Evolutionary conservation across 2,113 vertebrate species (phyloP).

Genomic region (Trichechus manatus): DNA sequence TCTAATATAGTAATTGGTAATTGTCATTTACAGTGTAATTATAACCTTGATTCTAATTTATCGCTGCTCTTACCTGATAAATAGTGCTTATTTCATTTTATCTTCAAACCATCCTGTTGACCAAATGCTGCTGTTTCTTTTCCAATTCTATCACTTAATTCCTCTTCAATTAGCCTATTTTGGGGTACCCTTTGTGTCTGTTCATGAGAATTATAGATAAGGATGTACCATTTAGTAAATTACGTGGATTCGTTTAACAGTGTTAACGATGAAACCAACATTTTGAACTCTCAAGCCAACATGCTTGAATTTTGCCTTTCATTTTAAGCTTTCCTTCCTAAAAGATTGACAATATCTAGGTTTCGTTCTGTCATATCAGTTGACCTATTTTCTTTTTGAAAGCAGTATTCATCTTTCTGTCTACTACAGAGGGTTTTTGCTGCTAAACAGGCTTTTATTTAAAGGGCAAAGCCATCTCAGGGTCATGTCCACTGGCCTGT

Average conservation of each 20-base stretch:
- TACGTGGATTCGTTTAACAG: neutral
- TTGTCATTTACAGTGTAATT: neutral
- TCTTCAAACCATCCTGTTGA: neutral
- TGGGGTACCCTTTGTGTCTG: neutral
- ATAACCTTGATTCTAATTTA: neutral
- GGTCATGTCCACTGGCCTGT: neutral
- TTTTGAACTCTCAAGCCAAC: neutral
- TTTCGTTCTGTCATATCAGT: constrained; percentile 17
- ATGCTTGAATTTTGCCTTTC: constrained; percentile 40
- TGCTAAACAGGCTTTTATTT: neutral
- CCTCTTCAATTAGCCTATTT: neutral
- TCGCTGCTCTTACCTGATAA: neutral
- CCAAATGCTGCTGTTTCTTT: neutral
- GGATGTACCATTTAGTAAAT: neutral
- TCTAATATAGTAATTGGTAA: neutral
- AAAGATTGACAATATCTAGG: neutral
- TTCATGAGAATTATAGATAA: neutral
- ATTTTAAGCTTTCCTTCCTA: constrained; percentile 31
- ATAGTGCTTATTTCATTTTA: neutral
- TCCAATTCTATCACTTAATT: neutral
- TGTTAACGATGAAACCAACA: neutral
- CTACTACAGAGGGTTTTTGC: neutral
- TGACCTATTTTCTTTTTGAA: constrained; percentile 67
- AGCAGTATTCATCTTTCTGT: constrained; percentile 48
- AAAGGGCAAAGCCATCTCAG: neutral